phyloP scores from a whole-genome alignment of 2,888 invertebrate genomes.

The Netelia inedita region DNA sequence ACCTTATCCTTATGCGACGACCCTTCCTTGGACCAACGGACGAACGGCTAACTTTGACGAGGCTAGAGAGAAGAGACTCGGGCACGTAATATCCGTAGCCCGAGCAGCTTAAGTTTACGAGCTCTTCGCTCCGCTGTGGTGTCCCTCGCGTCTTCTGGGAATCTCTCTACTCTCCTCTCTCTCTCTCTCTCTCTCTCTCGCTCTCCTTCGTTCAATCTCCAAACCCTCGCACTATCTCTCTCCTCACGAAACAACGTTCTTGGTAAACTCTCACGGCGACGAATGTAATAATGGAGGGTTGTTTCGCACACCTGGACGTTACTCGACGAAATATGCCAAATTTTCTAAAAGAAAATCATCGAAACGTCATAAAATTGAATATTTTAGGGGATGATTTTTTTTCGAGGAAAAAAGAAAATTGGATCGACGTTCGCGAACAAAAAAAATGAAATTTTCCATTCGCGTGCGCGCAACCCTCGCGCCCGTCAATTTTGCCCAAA shows the following conservation, averaged over 20 bases:
- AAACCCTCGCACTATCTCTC: neutral
- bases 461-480: neutral
- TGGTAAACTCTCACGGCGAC: slow-evolving; percentile 47
- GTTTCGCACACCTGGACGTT: slow-evolving; percentile 35
- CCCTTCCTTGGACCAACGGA: slow-evolving; percentile 65
- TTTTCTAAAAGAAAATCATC: neutral
- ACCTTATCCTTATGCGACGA: slow-evolving; percentile 58
- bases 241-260: slow-evolving; percentile 46
- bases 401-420: neutral
- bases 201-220: slow-evolving; percentile 30
- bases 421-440: too few species aligned
- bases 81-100: slow-evolving; percentile 73
- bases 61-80: slow-evolving; percentile 57
- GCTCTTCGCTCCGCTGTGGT: slow-evolving; percentile 51
- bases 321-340: neutral
- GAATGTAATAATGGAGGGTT: slow-evolving; percentile 54
- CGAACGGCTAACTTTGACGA: slow-evolving; percentile 72
- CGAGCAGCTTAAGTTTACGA: slow-evolving; percentile 72
- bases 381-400: neutral
- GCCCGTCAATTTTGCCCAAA: neutral
- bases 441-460: neutral
- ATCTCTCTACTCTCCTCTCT: slow-evolving; percentile 42
- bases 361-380: neutral
- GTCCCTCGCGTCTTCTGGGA: slow-evolving; percentile 53
- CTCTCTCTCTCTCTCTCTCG: slow-evolving; percentile 45